Conservation (phyloP, 2,888 invertebrate species). For the Papilio elwesi region DNA sequence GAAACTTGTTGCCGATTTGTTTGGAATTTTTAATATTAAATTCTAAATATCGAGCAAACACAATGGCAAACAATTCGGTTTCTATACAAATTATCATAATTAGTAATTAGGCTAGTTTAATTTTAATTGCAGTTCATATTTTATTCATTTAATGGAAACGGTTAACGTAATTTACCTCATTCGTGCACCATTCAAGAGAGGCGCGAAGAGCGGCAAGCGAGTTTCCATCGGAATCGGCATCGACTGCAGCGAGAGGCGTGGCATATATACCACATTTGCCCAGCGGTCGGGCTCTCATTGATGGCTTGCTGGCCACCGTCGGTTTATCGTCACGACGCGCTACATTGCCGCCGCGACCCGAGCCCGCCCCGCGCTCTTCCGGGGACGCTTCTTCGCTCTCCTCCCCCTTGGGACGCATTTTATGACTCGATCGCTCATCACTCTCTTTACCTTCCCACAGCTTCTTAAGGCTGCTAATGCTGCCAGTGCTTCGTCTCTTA, state of each 20-base stretch:
- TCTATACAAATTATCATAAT: too few relatives aligned
- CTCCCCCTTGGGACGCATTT: conserved; percentile 70
- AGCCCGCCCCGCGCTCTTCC: conserved; percentile 54
- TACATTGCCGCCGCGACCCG: conserved; percentile 52
- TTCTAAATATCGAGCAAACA: too few relatives aligned
- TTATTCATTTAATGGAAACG: background rate
- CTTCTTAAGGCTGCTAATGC: conserved; percentile 95
- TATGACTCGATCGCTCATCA: conserved; percentile 86
- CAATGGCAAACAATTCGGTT: too few relatives aligned
- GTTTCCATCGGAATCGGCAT: conserved; percentile 72
- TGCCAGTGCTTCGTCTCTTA: conserved; percentile 95
- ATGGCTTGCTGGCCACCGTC: conserved; percentile 86
- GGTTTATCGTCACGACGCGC: conserved; percentile 78
- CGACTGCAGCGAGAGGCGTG: conserved; percentile 83
- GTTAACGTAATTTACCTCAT: conserved; percentile 57
- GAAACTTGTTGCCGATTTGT: too few relatives aligned
- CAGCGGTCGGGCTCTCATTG: conserved; percentile 85
- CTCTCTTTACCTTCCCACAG: conserved; percentile 94
- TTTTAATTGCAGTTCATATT: background rate
- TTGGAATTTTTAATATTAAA: too few relatives aligned
- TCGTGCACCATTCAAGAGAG: conserved; percentile 85
- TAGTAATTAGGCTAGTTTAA: too few relatives aligned
- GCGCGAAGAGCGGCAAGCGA: conserved; percentile 82
- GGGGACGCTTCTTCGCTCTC: conserved; percentile 64
- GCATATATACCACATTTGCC: conserved; percentile 89